phyloP scores from a whole-genome alignment of 2,797 vertebrate genomes.

The Trachurus trachurus region DNA sequence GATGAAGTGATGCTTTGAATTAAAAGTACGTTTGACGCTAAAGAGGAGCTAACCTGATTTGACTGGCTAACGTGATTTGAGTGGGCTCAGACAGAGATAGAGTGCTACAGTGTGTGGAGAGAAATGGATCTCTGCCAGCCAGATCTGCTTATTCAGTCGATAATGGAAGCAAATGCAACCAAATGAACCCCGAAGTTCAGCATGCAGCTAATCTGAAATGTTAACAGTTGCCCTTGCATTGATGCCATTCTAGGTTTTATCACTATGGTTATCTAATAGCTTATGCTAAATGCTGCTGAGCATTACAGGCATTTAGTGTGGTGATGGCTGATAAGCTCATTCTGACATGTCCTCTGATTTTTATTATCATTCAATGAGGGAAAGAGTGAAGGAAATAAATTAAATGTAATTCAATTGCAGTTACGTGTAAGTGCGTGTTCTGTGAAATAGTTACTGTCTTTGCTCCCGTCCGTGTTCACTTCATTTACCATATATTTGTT shows the following conservation, averaged over 20 bases:
- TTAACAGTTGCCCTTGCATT: constrained; percentile 69
- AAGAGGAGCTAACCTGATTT: constrained; percentile 83
- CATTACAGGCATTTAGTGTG: constrained; percentile 49
- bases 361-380: constrained; percentile 30
- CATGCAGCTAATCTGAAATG: constrained; percentile 70
- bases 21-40: constrained; percentile 81
- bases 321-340: constrained; percentile 30
- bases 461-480: constrained; percentile 9
- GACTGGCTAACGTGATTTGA: constrained; percentile 80
- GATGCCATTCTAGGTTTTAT: constrained; percentile 60
- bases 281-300: constrained; percentile 54
- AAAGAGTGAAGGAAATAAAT: constrained; percentile 23
- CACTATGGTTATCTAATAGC: constrained; percentile 62
- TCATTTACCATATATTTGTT: constrained; percentile 34
- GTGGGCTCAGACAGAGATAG: constrained; percentile 66
- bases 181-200: constrained; percentile 73
- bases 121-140: constrained; percentile 72
- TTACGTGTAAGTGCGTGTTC: constrained; percentile 11
- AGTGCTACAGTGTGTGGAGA: constrained; percentile 59
- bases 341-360: constrained; percentile 16
- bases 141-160: constrained; percentile 70
- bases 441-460: constrained; percentile 33
- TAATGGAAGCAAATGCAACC: constrained; percentile 74
- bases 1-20: constrained; percentile 81
- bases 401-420: constrained; percentile 26